Conservation (phyloP, 2,113 vertebrate genomes). For the Narcine bancroftii region DNA sequence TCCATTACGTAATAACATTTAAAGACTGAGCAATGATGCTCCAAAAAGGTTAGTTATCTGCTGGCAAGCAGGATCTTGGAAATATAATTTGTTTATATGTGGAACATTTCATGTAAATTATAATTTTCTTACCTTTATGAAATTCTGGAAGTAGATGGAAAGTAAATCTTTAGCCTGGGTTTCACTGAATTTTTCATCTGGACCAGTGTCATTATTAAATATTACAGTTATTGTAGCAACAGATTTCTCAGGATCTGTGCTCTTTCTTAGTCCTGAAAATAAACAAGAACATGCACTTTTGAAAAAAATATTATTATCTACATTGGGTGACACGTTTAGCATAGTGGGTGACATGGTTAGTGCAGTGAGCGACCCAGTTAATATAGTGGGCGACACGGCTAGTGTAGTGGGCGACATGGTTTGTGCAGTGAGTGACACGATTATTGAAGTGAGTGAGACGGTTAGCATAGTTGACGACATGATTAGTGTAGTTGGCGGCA, state of each 20-base stretch:
- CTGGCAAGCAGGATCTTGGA: not conserved
- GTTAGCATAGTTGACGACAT: too few relatives aligned
- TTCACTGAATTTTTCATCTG: conserved; percentile 57
- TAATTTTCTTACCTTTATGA: conserved; percentile 57
- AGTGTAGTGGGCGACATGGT: too few relatives aligned
- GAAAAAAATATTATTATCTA: not conserved
- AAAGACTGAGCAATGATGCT: not conserved
- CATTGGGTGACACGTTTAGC: too few relatives aligned
- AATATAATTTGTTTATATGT: not conserved
- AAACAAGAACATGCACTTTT: not conserved
- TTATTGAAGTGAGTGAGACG: too few relatives aligned
- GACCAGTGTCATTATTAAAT: conserved; percentile 53
- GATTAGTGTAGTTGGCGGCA: too few relatives aligned
- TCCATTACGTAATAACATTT: too few relatives aligned
- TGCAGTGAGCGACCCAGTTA: too few relatives aligned
- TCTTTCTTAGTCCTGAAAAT: conserved; percentile 53
- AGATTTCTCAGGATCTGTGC: conserved; percentile 63
- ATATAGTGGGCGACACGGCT: too few relatives aligned
- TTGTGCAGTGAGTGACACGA: too few relatives aligned
- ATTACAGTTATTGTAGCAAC: conserved; percentile 54
- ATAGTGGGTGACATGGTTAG: too few relatives aligned
- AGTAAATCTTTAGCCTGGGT: conserved; percentile 54
- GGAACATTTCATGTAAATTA: not conserved
- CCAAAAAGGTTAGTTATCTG: not conserved
- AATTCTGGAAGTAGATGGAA: conserved; percentile 54